phyloP scores from a whole-genome alignment of 2,888 invertebrate species.

The Agriopis marginaria region DNA sequence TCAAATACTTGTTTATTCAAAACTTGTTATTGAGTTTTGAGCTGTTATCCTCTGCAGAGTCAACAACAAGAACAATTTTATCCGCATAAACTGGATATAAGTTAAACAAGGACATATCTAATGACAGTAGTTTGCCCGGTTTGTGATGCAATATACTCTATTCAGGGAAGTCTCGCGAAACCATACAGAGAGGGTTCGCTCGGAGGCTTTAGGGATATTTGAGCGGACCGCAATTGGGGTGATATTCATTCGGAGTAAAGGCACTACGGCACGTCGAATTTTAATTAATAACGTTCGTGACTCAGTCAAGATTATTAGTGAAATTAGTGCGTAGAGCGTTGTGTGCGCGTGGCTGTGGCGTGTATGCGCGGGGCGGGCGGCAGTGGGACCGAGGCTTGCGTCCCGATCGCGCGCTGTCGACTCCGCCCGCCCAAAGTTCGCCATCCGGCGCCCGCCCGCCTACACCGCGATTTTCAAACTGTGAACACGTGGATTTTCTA shows the following conservation, averaged over 20 bases:
- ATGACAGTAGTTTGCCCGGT: constrained; percentile 44
- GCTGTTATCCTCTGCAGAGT: constrained; percentile 34
- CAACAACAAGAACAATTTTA: constrained; percentile 44
- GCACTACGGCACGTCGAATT: constrained; percentile 29
- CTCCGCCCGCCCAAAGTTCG: constrained; percentile 49
- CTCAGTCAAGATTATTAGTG: constrained; percentile 33
- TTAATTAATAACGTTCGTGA: constrained; percentile 40
- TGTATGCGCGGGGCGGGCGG: constrained; percentile 55
- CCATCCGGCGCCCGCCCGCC: constrained; percentile 50
- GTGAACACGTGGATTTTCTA: constrained; percentile 42
- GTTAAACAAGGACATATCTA: constrained; percentile 44
- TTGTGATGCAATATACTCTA: constrained; percentile 36
- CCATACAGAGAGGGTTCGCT: constrained; percentile 19
- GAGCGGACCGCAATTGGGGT: constrained; percentile 15
- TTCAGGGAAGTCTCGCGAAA: constrained; percentile 22
- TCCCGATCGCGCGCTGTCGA: constrained; percentile 66
- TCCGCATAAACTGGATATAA: constrained; percentile 42
- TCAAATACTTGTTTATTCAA: constrained; percentile 21
- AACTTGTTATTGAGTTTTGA: constrained; percentile 35
- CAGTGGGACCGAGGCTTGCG: constrained; percentile 76
- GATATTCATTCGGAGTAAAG: constrained; percentile 26
- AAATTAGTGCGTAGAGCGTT: constrained; percentile 42
- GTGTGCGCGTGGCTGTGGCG: constrained; percentile 60
- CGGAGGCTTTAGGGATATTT: constrained; percentile 17
- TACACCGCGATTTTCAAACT: constrained; percentile 49